phyloP scores from a whole-genome alignment of 2,113 vertebrate genomes.

The Dasypus novemcinctus region DNA sequence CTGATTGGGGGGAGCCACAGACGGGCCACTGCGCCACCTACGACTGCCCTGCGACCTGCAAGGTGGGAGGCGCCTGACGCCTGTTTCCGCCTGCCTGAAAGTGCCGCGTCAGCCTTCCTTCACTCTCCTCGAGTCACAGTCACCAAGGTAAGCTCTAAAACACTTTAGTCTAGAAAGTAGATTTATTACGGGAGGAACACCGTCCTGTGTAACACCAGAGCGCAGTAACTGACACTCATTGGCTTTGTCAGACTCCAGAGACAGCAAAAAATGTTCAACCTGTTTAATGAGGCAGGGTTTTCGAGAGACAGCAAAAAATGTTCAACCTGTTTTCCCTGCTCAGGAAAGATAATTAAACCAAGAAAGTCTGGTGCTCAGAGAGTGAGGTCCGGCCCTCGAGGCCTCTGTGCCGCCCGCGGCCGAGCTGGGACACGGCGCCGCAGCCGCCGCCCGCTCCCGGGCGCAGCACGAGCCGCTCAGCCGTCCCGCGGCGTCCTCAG shows the following conservation, averaged over 20 bases:
- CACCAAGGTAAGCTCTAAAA: neutral
- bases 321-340: neutral
- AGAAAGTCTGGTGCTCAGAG: neutral
- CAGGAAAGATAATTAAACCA: neutral
- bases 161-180: neutral
- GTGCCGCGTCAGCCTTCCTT: neutral
- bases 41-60: neutral
- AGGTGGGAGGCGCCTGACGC: neutral
- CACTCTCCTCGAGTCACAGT: neutral
- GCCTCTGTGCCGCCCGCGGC: slow-evolving; percentile 77
- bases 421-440: too few relatives aligned
- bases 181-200: neutral
- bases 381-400: neutral
- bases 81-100: neutral
- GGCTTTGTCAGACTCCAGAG: slow-evolving; percentile 8
- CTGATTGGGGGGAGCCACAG: neutral
- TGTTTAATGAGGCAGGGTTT: neutral
- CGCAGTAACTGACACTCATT: neutral
- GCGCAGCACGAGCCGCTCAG: slow-evolving; percentile 79
- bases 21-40: too few relatives aligned
- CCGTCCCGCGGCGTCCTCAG: slow-evolving; percentile 70
- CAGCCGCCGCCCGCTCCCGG: slow-evolving; percentile 82
- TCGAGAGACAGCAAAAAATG: neutral
- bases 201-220: neutral
- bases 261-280: neutral